A percentile compares a stretch with the other conserved stretches of the same genome.
These are phyloP conservation scores for Apodemus sylvaticus DNA, from an alignment of 2,113 vertebrate species.

Conservation along the genomic window DNA sequence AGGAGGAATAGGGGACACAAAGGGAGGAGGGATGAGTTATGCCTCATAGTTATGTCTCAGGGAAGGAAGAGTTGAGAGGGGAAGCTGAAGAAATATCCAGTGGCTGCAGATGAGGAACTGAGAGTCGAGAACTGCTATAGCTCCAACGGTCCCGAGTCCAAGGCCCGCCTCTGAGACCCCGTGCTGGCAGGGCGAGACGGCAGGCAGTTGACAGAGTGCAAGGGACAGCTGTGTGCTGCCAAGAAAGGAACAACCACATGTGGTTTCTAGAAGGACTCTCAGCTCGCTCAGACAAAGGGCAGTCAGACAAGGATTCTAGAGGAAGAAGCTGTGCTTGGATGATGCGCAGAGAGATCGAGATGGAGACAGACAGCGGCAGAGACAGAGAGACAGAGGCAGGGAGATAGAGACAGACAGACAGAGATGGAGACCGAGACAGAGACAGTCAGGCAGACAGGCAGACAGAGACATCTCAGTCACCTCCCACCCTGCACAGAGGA, in stretches of 20 bases:
- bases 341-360: not conserved
- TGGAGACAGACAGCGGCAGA: not conserved
- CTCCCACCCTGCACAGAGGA: not conserved
- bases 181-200: not conserved
- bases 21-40: not conserved
- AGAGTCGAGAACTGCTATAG: slow-evolving; percentile 15
- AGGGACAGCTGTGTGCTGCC: not conserved
- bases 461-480: not conserved
- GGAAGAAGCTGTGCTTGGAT: not conserved
- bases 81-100: slow-evolving; percentile 53
- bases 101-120: slow-evolving; percentile 58
- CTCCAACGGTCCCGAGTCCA: not conserved
- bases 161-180: not conserved
- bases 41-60: not conserved
- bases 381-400: not conserved
- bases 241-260: not conserved
- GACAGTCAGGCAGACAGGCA: too few species aligned
- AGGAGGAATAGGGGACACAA: not conserved
- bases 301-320: not conserved
- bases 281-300: not conserved
- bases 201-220: too few species aligned
- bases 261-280: slow-evolving; percentile 7
- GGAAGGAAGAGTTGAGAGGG: not conserved
- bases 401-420: not conserved
- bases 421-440: not conserved